Evolutionary conservation across 2,113 vertebrate species (phyloP), one percentile per base, ranked within the genome.

Genomic region (Calypte anna): DNA sequence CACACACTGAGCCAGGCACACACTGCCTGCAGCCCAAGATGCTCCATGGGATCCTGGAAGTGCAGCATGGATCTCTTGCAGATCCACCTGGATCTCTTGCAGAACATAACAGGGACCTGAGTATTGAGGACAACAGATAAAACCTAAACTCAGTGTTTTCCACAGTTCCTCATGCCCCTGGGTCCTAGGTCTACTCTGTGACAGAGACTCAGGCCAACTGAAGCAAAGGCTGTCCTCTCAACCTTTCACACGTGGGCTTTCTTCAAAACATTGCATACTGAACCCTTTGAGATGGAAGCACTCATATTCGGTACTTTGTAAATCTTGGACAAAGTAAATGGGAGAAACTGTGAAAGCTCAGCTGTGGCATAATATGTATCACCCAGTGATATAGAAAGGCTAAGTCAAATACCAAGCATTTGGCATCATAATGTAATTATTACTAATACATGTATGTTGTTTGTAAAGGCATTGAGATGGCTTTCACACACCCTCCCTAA

Each of bases 51-150:
- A 44, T 66, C 14, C 54, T 70, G 43, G 9, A 77, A 69, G 25
- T 38, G 16, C 13, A 62, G 17, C 12, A 19, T 48, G 21, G 14
- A 30, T 44, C 50, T 33, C 6, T n/a, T 62, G 24, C 20, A 69
- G 43, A 14, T 48, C 46, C 20, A 22, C 46, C 46, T 48, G 21
- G 14, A 30, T 44, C 50, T 33, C 6, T n/a, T 62, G 24, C 17
- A 69, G 43, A 14, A 6, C 24, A 7, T 19, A 6, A 6, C 33
- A 68, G 14, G 28, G 9, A 66, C 36, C 14, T 2, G 2, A 14
- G 3, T 24, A 55, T 2, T 38, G n/a, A 69, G 5, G 4, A 4
- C 0, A 0, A 22, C 9, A 4, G 22, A 48, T 3, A 13, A 87
- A 84, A 79, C 3, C 4, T 36, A 18, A 57, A 50, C 7, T 59